Evolutionary conservation across 2,113 vertebrate genomes (phyloP).

Genomic region (Takifugu flavidus): DNA sequence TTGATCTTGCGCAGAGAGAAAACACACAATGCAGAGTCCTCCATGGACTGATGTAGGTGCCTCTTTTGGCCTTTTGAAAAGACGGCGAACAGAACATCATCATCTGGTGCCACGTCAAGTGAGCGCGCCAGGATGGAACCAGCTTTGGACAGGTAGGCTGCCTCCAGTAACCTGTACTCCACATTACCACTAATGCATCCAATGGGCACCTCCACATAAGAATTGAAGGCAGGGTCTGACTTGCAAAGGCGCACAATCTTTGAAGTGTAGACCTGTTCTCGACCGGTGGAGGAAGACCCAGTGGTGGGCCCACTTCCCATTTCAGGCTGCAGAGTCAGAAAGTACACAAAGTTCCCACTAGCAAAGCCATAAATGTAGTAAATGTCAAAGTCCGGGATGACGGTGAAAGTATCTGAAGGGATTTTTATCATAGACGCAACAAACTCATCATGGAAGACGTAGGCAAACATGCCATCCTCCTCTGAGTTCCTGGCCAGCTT

Average conservation of each 20-base stretch:
- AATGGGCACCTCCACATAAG: conserved; percentile 95
- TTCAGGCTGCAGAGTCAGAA: conserved; percentile 94
- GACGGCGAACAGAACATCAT: conserved; percentile 90
- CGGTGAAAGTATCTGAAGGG: conserved; percentile 95
- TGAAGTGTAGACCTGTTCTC: conserved; percentile 96
- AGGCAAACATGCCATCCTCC: conserved; percentile 96
- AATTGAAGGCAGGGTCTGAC: conserved; percentile 95
- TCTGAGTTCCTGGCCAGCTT: conserved; percentile 94
- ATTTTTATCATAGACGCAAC: conserved; percentile 99
- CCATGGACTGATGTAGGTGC: conserved; percentile 86
- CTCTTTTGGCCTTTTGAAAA: conserved; percentile 98
- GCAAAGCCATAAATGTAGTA: conserved; percentile 98
- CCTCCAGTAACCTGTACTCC: conserved; percentile 93
- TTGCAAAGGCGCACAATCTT: conserved; percentile 96
- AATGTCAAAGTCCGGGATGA: conserved; percentile 97
- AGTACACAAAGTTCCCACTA: conserved; percentile 97
- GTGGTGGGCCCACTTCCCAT: conserved; percentile 89
- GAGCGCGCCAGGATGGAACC: conserved; percentile 86
- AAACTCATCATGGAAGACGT: conserved; percentile 97
- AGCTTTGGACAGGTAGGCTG: conserved; percentile 92
- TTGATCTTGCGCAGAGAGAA: conserved; percentile 94
- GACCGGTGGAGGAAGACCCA: conserved; percentile 85
- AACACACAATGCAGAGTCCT: conserved; percentile 93
- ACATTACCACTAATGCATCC: conserved; percentile 90
- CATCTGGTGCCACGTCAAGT: conserved; percentile 82